A percentile compares a stretch with the other conserved stretches of the same genome.
These are phyloP conservation scores for Coluber constrictor DNA, from an alignment of 2,797 vertebrate genomes.

Conservation along the genomic window DNA sequence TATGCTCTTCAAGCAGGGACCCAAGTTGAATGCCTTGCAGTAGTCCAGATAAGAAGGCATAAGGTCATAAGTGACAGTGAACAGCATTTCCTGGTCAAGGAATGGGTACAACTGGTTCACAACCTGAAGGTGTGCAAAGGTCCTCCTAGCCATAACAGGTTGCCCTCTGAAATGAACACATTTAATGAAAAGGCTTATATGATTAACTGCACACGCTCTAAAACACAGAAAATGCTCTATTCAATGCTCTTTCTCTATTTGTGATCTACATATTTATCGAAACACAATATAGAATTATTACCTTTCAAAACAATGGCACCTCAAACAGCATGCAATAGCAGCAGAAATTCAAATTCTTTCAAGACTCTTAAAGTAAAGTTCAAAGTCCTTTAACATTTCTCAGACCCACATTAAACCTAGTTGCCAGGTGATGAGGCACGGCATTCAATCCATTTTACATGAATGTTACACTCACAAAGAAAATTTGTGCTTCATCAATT, in stretches of 20 bases:
- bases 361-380: not conserved
- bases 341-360: not conserved
- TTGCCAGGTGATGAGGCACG: not conserved
- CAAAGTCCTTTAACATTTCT: not conserved
- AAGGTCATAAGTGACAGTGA: not conserved
- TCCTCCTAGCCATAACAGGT: not conserved
- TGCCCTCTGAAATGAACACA: not conserved
- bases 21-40: not conserved
- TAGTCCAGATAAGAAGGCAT: not conserved
- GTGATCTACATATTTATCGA: not conserved
- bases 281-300: not conserved
- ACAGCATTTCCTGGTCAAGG: not conserved
- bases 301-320: not conserved
- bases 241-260: not conserved
- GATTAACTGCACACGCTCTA: not conserved
- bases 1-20: not conserved
- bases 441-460: not conserved
- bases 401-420: not conserved
- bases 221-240: not conserved
- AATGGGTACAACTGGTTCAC: not conserved
- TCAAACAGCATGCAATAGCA: not conserved
- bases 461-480: not conserved
- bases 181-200: not conserved
- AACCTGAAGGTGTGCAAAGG: not conserved
- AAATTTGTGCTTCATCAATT: not conserved